phyloP scores from a whole-genome alignment of 2,797 vertebrate genomes.

The Monodelphis domestica region DNA sequence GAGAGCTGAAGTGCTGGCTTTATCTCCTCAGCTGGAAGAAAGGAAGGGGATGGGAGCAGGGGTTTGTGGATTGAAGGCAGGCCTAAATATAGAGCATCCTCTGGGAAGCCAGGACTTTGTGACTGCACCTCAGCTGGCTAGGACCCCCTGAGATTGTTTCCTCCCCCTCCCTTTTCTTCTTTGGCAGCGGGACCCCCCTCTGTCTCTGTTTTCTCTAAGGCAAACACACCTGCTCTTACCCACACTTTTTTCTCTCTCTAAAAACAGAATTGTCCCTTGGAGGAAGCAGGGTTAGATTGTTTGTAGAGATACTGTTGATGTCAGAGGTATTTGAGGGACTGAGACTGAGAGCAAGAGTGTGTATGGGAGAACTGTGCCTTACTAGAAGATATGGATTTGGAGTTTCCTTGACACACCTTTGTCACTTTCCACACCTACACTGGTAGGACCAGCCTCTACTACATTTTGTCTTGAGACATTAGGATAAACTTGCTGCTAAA shows the following conservation, averaged over 20 bases:
- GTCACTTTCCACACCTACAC: neutral
- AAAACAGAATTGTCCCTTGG: neutral
- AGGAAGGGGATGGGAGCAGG: neutral
- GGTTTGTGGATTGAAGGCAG: neutral
- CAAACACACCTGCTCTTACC: neutral
- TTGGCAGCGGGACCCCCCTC: neutral
- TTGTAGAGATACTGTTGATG: neutral
- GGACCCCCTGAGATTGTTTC: neutral
- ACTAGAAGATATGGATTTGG: neutral
- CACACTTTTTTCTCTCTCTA: neutral
- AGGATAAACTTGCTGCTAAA: neutral
- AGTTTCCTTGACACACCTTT: neutral
- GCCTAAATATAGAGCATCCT: neutral
- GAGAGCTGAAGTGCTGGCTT: neutral
- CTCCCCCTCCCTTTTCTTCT: neutral
- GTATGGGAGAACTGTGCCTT: neutral
- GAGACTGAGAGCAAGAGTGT: neutral
- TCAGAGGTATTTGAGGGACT: neutral
- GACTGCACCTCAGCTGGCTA: neutral
- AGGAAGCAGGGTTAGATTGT: neutral
- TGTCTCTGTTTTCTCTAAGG: neutral
- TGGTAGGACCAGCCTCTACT: neutral
- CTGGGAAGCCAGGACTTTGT: neutral
- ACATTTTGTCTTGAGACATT: neutral
- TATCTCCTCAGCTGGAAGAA: neutral